Conservation (phyloP, 2,888 invertebrate genomes). For the Oligia strigilis region DNA sequence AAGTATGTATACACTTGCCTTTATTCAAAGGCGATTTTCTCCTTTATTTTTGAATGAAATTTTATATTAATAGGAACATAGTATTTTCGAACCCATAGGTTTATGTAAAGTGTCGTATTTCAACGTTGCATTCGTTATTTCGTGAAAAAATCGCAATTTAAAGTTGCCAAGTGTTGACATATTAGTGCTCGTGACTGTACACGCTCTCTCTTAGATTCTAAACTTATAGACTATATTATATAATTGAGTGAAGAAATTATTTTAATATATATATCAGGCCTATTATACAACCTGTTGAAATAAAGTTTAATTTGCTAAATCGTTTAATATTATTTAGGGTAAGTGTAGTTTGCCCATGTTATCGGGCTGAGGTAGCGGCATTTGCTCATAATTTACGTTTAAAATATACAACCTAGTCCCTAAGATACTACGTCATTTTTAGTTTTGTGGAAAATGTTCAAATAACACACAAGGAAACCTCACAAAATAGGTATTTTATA, state of each 20-base stretch:
- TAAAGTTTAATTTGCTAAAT: conserved; percentile 61
- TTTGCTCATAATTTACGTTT: conserved; percentile 60
- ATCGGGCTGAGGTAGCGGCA: conserved; percentile 16
- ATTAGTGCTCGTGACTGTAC: too few species aligned
- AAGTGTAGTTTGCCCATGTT: conserved; percentile 53
- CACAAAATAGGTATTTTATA: conserved; percentile 1
- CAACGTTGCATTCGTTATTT: too few species aligned
- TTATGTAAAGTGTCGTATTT: too few species aligned
- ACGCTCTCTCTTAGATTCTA: conserved; percentile 71
- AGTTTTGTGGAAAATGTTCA: conserved; percentile 1
- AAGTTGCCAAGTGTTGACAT: too few species aligned
- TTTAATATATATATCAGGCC: conserved; percentile 63
- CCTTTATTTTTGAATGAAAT: too few species aligned
- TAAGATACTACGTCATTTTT: conserved; percentile 35
- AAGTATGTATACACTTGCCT: too few species aligned
- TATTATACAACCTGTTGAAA: conserved; percentile 62
- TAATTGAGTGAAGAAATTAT: conserved; percentile 55
- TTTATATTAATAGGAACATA: too few species aligned
- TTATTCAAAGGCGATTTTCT: too few species aligned
- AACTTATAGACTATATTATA: conserved; percentile 56
- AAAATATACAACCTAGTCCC: conserved; percentile 35
- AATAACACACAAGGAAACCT: background rate
- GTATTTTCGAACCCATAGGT: too few species aligned
- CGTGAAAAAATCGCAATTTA: too few species aligned
- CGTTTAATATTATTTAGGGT: conserved; percentile 46